A percentile compares a stretch with the other conserved stretches of the same genome.
Conservation (phyloP, 2,797 vertebrate genomes). For the Squalus acanthias region DNA sequence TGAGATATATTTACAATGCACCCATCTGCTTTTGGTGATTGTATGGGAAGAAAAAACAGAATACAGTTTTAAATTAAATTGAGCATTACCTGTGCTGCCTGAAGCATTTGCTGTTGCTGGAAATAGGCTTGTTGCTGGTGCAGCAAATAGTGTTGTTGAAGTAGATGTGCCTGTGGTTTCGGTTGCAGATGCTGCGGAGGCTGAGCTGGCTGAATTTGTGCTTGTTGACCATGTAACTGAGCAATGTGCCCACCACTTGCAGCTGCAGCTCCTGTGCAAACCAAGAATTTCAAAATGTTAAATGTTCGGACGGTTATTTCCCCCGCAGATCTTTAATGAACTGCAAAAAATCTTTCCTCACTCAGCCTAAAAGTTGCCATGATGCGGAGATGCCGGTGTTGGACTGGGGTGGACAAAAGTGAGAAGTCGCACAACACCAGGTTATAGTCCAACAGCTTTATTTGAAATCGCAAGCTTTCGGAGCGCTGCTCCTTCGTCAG, state of each 20-base stretch:
- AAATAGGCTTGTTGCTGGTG: constrained; percentile 58
- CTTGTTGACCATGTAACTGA: constrained; percentile 51
- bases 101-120: constrained; percentile 30
- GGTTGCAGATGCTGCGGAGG: constrained; percentile 42
- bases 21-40: not conserved
- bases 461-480: no score
- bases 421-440: no score
- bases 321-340: not conserved
- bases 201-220: constrained; percentile 58
- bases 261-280: constrained; percentile 4
- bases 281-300: not conserved
- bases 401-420: no score
- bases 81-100: constrained; percentile 28
- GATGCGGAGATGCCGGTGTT: no score
- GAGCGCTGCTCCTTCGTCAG: no score
- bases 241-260: constrained; percentile 21
- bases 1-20: not conserved
- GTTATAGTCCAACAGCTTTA: no score
- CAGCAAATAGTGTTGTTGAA: constrained; percentile 69
- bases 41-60: not conserved
- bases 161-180: constrained; percentile 59
- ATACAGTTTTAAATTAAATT: not conserved
- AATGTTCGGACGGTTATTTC: not conserved
- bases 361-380: not conserved
- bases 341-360: not conserved